Conservation (phyloP, 2,113 vertebrate species). For the Syngnathoides biaculeatus region DNA sequence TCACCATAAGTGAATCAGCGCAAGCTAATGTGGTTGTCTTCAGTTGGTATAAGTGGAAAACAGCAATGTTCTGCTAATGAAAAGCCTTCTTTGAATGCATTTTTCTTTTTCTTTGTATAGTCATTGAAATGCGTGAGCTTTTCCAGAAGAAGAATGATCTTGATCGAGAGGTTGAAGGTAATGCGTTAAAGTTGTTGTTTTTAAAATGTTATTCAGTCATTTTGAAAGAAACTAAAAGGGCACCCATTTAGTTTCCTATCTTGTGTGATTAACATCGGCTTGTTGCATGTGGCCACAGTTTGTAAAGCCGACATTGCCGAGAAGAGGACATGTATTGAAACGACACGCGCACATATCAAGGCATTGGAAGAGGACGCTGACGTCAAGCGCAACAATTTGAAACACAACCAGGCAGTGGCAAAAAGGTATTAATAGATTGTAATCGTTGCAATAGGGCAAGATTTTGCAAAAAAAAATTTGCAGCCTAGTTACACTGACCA, state of each 20-base stretch:
- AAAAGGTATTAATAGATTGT: constrained; percentile 53
- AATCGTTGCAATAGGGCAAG: not conserved
- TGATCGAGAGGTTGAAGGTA: constrained; percentile 58
- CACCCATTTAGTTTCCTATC: not conserved
- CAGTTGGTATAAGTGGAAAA: too few species aligned
- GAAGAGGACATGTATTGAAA: constrained; percentile 44
- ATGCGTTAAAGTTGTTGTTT: not conserved
- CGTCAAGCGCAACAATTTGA: constrained; percentile 48
- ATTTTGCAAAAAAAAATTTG: too few species aligned
- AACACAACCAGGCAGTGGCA: constrained; percentile 46
- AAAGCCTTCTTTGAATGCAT: too few species aligned
- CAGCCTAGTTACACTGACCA: too few species aligned
- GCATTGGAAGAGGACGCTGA: constrained; percentile 58
- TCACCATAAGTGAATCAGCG: not conserved
- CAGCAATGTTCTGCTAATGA: too few species aligned
- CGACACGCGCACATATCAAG: constrained; percentile 25
- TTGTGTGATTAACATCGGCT: not conserved
- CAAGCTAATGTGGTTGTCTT: too few species aligned
- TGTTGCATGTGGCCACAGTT: constrained; percentile 36
- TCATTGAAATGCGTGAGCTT: constrained; percentile 60
- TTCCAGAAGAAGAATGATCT: constrained; percentile 59
- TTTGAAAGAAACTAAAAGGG: not conserved
- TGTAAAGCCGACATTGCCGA: constrained; percentile 50
- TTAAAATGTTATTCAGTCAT: not conserved
- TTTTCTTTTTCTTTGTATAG: constrained; percentile 34